phyloP scores from a whole-genome alignment of 2,113 vertebrate species.

The Pholis gunnellus region DNA sequence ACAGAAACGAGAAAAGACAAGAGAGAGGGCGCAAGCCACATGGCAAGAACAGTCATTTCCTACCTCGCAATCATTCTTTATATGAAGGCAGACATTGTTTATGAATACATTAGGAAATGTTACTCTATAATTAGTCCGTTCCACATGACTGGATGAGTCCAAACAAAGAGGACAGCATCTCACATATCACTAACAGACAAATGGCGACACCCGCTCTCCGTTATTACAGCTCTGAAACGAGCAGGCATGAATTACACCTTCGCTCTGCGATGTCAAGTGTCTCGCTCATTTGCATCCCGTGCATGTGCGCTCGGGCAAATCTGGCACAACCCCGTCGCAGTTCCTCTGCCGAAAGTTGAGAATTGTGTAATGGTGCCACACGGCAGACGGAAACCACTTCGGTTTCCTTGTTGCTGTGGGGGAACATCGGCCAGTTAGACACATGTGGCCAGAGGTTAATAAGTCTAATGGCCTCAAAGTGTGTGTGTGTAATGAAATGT shows the following conservation, averaged over 20 bases:
- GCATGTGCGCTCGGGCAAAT: slow-evolving; percentile 17
- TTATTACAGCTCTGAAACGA: slow-evolving; percentile 55
- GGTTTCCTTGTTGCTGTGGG: slow-evolving; percentile 29
- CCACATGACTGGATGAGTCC: slow-evolving; percentile 54
- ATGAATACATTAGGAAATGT: slow-evolving; percentile 63
- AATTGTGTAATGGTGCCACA: slow-evolving; percentile 38
- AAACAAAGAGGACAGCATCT: slow-evolving; percentile 61
- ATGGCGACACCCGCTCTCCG: slow-evolving; percentile 31
- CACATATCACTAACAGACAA: slow-evolving; percentile 61
- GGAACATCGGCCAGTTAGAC: slow-evolving; percentile 33
- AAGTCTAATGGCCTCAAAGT: slow-evolving; percentile 48
- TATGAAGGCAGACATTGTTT: slow-evolving; percentile 64
- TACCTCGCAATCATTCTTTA: slow-evolving; percentile 58
- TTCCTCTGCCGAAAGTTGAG: slow-evolving; percentile 17
- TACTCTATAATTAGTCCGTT: slow-evolving; percentile 71
- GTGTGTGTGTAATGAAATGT: slow-evolving; percentile 48
- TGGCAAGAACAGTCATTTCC: slow-evolving; percentile 40
- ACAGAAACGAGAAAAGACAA: slow-evolving; percentile 17
- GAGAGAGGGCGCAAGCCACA: slow-evolving; percentile 29
- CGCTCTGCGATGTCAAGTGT: slow-evolving; percentile 40
- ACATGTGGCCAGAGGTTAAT: slow-evolving; percentile 73
- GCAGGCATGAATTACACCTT: slow-evolving; percentile 47
- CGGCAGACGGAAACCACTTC: slow-evolving; percentile 33
- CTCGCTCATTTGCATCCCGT: slow-evolving; percentile 16
- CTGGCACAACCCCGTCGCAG: not conserved